Percentiles rank a stretch among this genome's conserved stretches.
Evolutionary conservation across 2,113 vertebrate species (phyloP).

Genomic region (Rhinolophus sinicus): DNA sequence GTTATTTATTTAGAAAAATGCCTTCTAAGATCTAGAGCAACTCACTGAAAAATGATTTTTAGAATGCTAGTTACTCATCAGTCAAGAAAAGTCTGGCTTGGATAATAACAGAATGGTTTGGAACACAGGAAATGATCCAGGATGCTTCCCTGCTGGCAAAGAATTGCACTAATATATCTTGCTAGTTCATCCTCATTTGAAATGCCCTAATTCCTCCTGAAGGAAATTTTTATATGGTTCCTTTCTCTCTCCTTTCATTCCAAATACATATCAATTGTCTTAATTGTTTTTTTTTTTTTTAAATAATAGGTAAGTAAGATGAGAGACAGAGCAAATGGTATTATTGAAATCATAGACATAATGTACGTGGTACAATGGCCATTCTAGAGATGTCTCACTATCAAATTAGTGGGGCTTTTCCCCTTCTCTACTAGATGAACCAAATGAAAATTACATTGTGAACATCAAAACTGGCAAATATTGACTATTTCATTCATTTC

Average conservation of each 20-base stretch:
- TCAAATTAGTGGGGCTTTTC: neutral
- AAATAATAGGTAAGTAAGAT: neutral
- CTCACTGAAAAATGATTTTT: slow-evolving; percentile 51
- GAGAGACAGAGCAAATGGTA: neutral
- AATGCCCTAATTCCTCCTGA: slow-evolving; percentile 4
- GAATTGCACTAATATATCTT: neutral
- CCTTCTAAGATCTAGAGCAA: slow-evolving; percentile 24
- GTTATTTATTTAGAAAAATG: slow-evolving; percentile 36
- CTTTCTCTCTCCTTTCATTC: neutral
- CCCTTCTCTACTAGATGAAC: neutral
- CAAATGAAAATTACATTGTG: neutral
- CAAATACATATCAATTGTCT: neutral
- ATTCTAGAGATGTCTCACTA: neutral
- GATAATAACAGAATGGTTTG: slow-evolving; percentile 9
- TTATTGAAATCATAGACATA: neutral
- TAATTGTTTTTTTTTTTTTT: neutral
- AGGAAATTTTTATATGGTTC: neutral
- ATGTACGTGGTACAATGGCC: neutral
- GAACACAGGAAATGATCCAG: slow-evolving; percentile 47
- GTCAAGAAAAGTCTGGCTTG: slow-evolving; percentile 39
- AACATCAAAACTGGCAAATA: neutral
- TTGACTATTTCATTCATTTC: neutral
- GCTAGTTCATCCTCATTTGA: slow-evolving; percentile 4
- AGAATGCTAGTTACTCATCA: slow-evolving; percentile 17
- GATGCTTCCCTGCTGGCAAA: slow-evolving; percentile 15